phyloP scores from a whole-genome alignment of 2,888 invertebrate species.

The Agriotes lineatus region DNA sequence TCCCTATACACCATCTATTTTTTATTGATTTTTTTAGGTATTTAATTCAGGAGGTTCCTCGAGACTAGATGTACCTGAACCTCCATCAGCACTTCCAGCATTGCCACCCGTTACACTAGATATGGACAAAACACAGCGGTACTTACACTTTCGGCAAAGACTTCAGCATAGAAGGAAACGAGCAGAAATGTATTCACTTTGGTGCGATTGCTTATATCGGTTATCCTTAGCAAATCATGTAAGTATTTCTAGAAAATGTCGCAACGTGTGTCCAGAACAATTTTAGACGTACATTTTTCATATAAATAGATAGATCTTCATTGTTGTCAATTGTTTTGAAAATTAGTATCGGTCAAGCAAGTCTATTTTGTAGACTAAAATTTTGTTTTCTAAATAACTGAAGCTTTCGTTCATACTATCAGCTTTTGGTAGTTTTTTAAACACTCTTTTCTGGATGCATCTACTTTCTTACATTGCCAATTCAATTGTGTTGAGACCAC shows the following conservation, averaged over 20 bases:
- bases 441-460: no score
- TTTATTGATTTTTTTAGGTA: conserved; percentile 51
- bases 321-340: no score
- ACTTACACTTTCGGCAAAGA: conserved; percentile 73
- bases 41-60: conserved; percentile 85
- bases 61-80: conserved; percentile 84
- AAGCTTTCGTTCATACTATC: no score
- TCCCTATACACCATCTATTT: no score
- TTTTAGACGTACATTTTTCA: background rate
- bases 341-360: no score
- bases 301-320: no score
- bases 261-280: background rate
- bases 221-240: conserved; percentile 94
- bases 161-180: conserved; percentile 75
- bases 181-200: conserved; percentile 91
- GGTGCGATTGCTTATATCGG: conserved; percentile 93
- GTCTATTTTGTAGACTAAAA: no score
- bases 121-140: conserved; percentile 69
- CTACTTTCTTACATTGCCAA: no score
- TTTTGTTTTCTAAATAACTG: no score
- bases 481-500: no score
- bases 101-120: conserved; percentile 63
- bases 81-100: conserved; percentile 70
- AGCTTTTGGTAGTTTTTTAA: no score
- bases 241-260: no score